Base-by-base conservation (phyloP, 1,140 invertebrate species). In the Argopecten irradians region DNA sequence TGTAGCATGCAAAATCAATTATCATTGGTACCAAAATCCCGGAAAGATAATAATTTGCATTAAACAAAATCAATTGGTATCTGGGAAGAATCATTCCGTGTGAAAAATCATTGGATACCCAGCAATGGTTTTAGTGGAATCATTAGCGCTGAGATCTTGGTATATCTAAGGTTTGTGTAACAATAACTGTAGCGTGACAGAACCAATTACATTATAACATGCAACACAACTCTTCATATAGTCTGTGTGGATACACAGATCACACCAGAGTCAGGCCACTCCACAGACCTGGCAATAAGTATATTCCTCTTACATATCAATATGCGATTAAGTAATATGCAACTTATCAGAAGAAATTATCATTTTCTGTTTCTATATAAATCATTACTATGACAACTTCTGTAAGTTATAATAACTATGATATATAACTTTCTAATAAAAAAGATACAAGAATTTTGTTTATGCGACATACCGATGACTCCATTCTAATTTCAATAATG, bases 1-100 rank as follows among this genome's bases (percentile, higher is more conserved):
- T 71, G 55, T 71, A 71, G 55, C 55, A 71, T 71, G n/a, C 55
- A 71, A 71, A 71, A 71, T 71, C 55, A 71, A 71, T 71, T 71
- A 71, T 71, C 55, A 3, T 71, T 16, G 16, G n/a, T 71, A 5
- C n/a, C 55, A 71, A 71, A 71, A 71, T 28, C 14, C 22, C 55
- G 11, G 55, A n/a, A 71, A 71, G 22, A 71, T 71, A 71, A n/a
- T 71, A 71, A 71, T 28, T 71, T 71, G 55, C 55, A 71, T 71
- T 16, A 71, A 71, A 71, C 43, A 71, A 71, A 71, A 71, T 71
- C 55, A 71, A 71, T 71, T 71, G 5, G 22, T 28, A 71, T 71
- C 55, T 28, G 5, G 55, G 19, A 28, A n/a, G 55, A 71, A 71
- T 28, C 5, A 28, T 28, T n/a, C 28, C n/a, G n/a, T 71, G 55